Conservation (phyloP, 1,140 invertebrate genomes). For the Diprion similis region DNA sequence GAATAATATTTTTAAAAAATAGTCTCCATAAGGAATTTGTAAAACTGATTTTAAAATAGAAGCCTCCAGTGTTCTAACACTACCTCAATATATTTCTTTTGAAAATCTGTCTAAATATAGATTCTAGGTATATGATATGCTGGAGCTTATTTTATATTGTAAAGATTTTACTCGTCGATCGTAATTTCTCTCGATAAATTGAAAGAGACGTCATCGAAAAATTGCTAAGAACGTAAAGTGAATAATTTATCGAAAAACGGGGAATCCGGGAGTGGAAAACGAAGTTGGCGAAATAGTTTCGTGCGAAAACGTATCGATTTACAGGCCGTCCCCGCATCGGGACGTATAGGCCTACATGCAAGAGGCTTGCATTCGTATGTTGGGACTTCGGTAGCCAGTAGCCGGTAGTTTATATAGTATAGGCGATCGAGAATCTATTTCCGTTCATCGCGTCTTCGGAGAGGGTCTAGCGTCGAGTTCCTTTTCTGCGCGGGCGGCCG, state of each 20-base stretch:
- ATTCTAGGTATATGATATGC: not conserved
- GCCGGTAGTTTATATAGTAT: conserved; percentile 5
- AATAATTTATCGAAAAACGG: too few relatives aligned
- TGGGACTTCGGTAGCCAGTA: not conserved
- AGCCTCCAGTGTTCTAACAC: not conserved
- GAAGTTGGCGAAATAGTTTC: too few relatives aligned
- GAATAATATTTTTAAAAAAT: not conserved
- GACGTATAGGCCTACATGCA: not conserved
- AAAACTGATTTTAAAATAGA: not conserved
- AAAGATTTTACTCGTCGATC: too few relatives aligned
- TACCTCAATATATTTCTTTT: not conserved
- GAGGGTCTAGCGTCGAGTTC: conserved; percentile 4
- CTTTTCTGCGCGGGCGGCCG: conserved; percentile 17
- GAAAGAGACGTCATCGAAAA: too few relatives aligned
- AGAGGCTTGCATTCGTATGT: not conserved
- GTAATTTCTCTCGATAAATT: too few relatives aligned
- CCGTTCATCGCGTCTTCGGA: conserved; percentile 13
- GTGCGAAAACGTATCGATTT: too few relatives aligned
- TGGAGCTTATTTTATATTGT: too few relatives aligned
- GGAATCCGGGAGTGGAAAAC: too few relatives aligned
- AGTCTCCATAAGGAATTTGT: not conserved
- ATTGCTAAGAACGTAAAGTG: too few relatives aligned
- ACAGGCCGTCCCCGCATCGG: too few relatives aligned
- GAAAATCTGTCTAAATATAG: not conserved
- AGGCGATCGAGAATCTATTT: conserved; percentile 20